Evolutionary conservation across 2,888 invertebrate genomes (phyloP).

Genomic region (Hemicrepidius hirtus): DNA sequence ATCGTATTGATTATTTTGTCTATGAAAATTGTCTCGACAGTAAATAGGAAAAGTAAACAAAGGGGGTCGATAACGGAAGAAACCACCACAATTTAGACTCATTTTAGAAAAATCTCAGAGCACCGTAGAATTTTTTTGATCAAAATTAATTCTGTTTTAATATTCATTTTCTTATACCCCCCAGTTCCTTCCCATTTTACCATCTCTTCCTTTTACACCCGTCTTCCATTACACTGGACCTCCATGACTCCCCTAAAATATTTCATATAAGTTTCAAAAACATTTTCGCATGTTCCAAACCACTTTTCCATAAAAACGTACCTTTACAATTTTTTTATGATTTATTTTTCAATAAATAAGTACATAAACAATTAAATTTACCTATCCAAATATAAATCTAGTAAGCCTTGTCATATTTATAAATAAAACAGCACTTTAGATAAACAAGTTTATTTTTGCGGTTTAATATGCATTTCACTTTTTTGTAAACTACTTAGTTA

Average conservation of each 20-base stretch:
- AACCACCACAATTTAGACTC: no score
- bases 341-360: not conserved
- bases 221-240: no score
- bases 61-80: no score
- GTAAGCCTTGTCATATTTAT: not conserved
- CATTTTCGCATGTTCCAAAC: no score
- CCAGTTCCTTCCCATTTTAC: no score
- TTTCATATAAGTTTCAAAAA: no score
- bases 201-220: no score
- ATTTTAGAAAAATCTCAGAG: no score
- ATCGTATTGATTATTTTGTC: not conserved
- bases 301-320: not conserved
- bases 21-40: not conserved
- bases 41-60: not conserved
- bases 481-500: not conserved
- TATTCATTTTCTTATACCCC: no score
- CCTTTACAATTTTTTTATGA: not conserved
- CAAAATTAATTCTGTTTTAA: no score
- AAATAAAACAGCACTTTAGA: not conserved
- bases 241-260: no score
- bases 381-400: not conserved
- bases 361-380: not conserved
- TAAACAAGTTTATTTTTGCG: not conserved
- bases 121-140: no score
- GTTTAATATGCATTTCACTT: constrained; percentile 7